phyloP scores from a whole-genome alignment of 2,113 vertebrate species.

The Phasianus colchicus region DNA sequence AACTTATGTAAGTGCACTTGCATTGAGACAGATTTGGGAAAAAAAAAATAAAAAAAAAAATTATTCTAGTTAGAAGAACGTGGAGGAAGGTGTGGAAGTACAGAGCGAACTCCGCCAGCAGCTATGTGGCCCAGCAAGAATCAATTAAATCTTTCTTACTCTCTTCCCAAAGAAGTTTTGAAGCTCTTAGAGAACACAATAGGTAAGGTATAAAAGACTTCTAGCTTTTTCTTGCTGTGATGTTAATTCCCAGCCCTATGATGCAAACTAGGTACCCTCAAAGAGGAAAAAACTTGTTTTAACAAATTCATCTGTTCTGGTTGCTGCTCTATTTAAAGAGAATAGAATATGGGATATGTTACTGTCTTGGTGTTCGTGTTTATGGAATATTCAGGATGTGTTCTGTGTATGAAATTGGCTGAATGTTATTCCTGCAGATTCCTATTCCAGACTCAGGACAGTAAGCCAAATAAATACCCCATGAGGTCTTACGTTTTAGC shows the following conservation, averaged over 20 bases:
- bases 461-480: background rate
- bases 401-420: background rate
- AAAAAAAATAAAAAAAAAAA: background rate
- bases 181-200: background rate
- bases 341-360: background rate
- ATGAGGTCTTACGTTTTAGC: background rate
- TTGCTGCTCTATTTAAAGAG: fast-evolving
- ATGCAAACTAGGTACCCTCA: background rate
- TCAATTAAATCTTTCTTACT: background rate
- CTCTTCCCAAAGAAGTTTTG: background rate
- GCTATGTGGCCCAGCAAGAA: background rate
- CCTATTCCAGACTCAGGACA: background rate
- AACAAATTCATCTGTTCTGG: background rate
- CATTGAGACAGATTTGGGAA: background rate
- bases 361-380: background rate
- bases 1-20: background rate
- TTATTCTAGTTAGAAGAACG: background rate
- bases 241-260: background rate
- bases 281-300: background rate
- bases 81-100: background rate
- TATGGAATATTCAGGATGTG: fast-evolving
- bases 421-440: background rate
- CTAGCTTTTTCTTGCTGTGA: background rate
- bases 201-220: background rate
- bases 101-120: background rate